A percentile compares a stretch with the other conserved stretches of the same genome.
These are phyloP conservation scores for Drosophila ustulata DNA, from an alignment of 2,888 invertebrate species.

Conservation along the genomic window DNA sequence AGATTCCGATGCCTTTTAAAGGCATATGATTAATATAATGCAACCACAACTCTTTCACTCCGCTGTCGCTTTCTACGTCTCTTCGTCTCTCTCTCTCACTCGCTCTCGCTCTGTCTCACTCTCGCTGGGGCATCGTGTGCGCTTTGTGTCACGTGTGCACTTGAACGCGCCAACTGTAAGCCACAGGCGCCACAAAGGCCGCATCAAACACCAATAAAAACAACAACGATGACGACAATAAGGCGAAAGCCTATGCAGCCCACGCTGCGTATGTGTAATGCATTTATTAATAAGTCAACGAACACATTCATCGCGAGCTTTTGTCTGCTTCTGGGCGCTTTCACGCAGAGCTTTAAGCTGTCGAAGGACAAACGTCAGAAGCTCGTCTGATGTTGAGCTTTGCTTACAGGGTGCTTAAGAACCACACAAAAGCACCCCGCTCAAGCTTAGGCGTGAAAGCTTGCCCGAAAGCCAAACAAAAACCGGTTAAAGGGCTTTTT, in stretches of 20 bases:
- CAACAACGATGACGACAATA: slow-evolving; percentile 7
- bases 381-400: background rate
- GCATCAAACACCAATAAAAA: slow-evolving; percentile 19
- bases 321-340: background rate
- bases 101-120: background rate
- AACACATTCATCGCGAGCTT: background rate
- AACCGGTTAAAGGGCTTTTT: too few relatives aligned
- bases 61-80: background rate
- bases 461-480: background rate
- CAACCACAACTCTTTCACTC: slow-evolving; percentile 30
- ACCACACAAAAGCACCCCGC: background rate
- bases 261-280: slow-evolving; percentile 73
- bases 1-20: slow-evolving; percentile 24
- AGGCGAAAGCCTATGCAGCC: slow-evolving; percentile 20
- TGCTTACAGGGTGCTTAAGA: background rate
- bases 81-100: background rate
- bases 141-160: slow-evolving; percentile 75
- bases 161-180: slow-evolving; percentile 65
- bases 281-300: slow-evolving; percentile 73
- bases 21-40: slow-evolving; percentile 70
- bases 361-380: slow-evolving; percentile 16
- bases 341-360: slow-evolving; percentile 22
- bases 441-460: background rate
- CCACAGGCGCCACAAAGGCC: slow-evolving; percentile 54
- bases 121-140: background rate